phyloP scores from a whole-genome alignment of 2,113 vertebrate genomes.

The Halcyon malimbica region DNA sequence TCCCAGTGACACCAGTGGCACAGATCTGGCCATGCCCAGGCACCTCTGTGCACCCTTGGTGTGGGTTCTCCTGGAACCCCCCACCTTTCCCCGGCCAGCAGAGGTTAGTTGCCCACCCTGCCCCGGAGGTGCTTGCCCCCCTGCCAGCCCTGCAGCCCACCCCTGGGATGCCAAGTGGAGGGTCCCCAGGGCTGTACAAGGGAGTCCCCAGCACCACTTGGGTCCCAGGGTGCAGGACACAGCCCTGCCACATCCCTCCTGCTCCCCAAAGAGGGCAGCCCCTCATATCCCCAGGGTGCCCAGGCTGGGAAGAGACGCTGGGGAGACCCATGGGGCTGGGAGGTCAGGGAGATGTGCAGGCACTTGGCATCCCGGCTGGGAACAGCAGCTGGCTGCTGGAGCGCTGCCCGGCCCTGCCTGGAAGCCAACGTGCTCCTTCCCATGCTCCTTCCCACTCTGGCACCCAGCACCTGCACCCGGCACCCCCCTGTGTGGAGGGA shows the following conservation, averaged over 20 bases:
- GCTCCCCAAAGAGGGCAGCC: background rate
- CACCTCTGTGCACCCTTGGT: background rate
- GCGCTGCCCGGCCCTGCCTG: background rate
- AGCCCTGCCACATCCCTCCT: background rate
- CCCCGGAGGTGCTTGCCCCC: fast-evolving
- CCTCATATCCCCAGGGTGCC: fast-evolving
- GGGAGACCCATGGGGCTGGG: background rate
- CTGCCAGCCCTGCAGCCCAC: background rate
- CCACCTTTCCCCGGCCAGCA: background rate
- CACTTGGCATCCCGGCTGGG: background rate
- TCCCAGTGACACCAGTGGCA: background rate
- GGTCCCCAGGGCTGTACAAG: no score
- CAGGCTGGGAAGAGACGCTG: background rate
- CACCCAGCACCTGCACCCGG: background rate
- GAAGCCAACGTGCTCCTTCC: background rate
- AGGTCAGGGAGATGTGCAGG: background rate
- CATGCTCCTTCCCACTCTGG: background rate
- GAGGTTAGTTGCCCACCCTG: background rate
- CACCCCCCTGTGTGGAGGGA: fast-evolving
- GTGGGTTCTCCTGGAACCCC: background rate
- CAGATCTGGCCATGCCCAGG: fast-evolving
- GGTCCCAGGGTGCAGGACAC: background rate
- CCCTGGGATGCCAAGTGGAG: background rate
- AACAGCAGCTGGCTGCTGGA: background rate
- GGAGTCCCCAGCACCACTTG: fast-evolving